These are phyloP conservation scores for Melipona bicolor DNA, from an alignment of 2,888 invertebrate species.

Conservation along the genomic window DNA sequence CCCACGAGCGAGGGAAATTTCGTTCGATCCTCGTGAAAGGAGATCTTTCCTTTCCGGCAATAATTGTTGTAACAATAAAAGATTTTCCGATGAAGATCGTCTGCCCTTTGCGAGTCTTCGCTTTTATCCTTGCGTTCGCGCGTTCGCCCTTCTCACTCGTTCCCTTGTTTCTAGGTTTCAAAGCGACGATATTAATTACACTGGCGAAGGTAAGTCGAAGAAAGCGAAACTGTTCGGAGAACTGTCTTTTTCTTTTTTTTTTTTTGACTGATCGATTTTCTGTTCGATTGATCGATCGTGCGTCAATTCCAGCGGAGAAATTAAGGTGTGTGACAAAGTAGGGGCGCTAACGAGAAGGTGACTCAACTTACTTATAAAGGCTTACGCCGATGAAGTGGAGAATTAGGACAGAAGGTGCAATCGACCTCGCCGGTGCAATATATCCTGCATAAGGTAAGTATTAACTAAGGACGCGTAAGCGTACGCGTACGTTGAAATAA, in stretches of 20 bases:
- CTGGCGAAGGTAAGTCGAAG: background rate
- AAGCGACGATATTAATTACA: background rate
- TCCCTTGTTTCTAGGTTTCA: background rate
- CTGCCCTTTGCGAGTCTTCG: background rate
- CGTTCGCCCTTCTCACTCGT: background rate
- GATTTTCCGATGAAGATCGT: constrained; percentile 29
- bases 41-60: constrained; percentile 34
- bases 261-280: background rate
- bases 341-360: constrained; percentile 65
- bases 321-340: constrained; percentile 59
- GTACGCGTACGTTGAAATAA: constrained; percentile 27
- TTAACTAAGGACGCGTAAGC: constrained; percentile 52
- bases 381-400: constrained; percentile 58
- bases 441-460: constrained; percentile 68
- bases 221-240: background rate
- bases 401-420: constrained; percentile 68
- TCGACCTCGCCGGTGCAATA: constrained; percentile 60
- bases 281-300: constrained; percentile 9
- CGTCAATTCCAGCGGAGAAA: constrained; percentile 40
- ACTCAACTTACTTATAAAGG: constrained; percentile 69
- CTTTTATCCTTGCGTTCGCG: background rate
- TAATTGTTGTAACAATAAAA: constrained; percentile 61
- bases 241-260: background rate
- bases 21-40: constrained; percentile 4
- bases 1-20: constrained; percentile 15